These are phyloP conservation scores for Antechinus flavipes DNA, from an alignment of 2,113 vertebrate genomes.

Conservation along the genomic window DNA sequence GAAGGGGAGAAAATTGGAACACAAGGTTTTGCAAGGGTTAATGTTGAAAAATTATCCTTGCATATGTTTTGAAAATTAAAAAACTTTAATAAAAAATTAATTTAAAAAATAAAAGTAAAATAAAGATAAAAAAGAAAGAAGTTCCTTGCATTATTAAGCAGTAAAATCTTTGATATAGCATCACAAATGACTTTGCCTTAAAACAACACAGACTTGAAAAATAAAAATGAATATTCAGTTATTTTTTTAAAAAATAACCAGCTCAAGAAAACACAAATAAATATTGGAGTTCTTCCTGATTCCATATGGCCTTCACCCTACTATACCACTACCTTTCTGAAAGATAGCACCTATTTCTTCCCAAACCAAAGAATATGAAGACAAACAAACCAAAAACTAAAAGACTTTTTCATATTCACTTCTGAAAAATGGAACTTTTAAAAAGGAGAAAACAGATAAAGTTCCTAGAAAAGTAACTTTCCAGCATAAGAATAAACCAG, in stretches of 20 bases:
- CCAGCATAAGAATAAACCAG: neutral
- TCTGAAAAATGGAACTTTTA: conserved; percentile 48
- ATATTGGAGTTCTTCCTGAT: neutral
- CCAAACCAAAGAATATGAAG: conserved; percentile 65
- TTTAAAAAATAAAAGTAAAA: too few species aligned
- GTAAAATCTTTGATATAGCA: too few species aligned
- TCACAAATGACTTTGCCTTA: too few species aligned
- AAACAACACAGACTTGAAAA: too few species aligned
- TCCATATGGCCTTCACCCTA: neutral
- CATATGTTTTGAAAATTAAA: too few species aligned
- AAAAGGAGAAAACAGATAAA: conserved; percentile 47
- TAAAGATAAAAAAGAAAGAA: too few species aligned
- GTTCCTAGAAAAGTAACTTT: neutral
- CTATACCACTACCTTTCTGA: neutral
- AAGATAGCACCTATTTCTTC: conserved; percentile 69
- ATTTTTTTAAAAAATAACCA: neutral
- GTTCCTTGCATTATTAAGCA: too few species aligned
- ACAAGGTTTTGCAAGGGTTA: too few species aligned
- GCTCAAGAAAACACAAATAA: neutral
- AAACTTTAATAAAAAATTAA: too few species aligned
- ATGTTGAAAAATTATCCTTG: too few species aligned
- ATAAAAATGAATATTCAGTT: too few species aligned
- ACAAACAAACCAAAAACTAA: conserved; percentile 66
- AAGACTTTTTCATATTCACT: conserved; percentile 54
- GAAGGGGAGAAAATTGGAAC: too few species aligned